Conservation (phyloP, 2,888 invertebrate species). For the Chalcosyrphus nemorum region DNA sequence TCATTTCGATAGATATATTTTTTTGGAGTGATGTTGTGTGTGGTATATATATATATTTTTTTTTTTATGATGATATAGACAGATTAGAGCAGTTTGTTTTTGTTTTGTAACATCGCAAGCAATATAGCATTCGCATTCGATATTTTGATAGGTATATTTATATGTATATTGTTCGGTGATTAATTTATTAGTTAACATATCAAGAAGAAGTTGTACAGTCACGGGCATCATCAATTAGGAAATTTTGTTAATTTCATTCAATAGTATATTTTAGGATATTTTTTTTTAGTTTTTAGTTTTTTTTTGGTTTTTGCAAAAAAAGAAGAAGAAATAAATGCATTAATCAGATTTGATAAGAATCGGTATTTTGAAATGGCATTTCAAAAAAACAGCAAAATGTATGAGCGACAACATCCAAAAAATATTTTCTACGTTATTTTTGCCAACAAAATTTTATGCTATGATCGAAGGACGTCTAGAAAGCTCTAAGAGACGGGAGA, state of each 20-base stretch:
- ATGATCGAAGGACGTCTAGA: conserved; percentile 20
- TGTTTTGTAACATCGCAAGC: conserved; percentile 62
- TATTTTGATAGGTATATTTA: conserved; percentile 1
- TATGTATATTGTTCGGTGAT: conserved; percentile 51
- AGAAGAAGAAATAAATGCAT: conserved; percentile 71
- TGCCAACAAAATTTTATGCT: conserved; percentile 54
- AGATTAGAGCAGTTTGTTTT: conserved; percentile 58
- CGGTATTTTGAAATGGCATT: conserved; percentile 46
- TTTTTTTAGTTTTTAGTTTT: conserved; percentile 41
- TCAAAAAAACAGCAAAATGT: conserved; percentile 53
- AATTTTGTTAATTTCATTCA: conserved; percentile 61
- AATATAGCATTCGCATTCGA: conserved; percentile 67
- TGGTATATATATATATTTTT: conserved; percentile 39
- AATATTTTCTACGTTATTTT: conserved; percentile 35
- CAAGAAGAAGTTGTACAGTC: conserved; percentile 70
- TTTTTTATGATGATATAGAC: conserved; percentile 65
- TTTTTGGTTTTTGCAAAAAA: conserved; percentile 69
- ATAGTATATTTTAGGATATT: conserved; percentile 58
- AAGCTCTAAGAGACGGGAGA: conserved; percentile 35
- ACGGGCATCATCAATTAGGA: conserved; percentile 70
- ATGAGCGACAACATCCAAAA: conserved; percentile 61
- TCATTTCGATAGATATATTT: conserved; percentile 54
- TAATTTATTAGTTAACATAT: conserved; percentile 52
- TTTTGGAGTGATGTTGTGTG: conserved; percentile 65
- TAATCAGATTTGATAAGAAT: conserved; percentile 62